These are phyloP conservation scores for Petroica traversi DNA, from an alignment of 2,113 vertebrate species.

Conservation along the genomic window DNA sequence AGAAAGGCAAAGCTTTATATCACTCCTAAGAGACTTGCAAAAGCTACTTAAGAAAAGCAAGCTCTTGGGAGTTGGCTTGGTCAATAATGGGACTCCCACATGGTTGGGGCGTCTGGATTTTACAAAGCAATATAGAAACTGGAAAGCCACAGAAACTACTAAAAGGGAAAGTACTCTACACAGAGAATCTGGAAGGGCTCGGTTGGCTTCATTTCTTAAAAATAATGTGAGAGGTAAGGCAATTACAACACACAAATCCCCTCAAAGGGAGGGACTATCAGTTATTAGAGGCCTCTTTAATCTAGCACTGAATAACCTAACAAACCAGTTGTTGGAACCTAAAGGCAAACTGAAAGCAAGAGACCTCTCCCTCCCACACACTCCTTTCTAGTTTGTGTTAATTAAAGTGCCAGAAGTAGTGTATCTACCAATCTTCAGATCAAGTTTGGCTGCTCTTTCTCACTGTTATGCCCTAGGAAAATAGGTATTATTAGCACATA, in stretches of 20 bases:
- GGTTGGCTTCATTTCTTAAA: background rate
- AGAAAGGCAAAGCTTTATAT: background rate
- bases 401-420: background rate
- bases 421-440: background rate
- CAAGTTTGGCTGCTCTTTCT: background rate
- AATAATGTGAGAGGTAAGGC: background rate
- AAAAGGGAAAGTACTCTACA: background rate
- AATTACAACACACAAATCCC: background rate
- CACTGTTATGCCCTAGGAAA: background rate
- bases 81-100: rapidly evolving
- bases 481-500: background rate
- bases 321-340: slow-evolving; percentile 15
- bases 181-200: background rate
- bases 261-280: background rate
- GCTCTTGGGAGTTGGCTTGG: background rate
- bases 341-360: slow-evolving; percentile 7
- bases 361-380: background rate
- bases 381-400: background rate
- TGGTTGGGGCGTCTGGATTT: background rate
- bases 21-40: background rate
- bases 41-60: background rate
- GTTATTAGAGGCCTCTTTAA: slow-evolving; percentile 2
- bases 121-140: background rate
- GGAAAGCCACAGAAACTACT: background rate
- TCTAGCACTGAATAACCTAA: slow-evolving; percentile 7